Conservation (phyloP, 2,797 vertebrate genomes). For the Mus caroli region DNA sequence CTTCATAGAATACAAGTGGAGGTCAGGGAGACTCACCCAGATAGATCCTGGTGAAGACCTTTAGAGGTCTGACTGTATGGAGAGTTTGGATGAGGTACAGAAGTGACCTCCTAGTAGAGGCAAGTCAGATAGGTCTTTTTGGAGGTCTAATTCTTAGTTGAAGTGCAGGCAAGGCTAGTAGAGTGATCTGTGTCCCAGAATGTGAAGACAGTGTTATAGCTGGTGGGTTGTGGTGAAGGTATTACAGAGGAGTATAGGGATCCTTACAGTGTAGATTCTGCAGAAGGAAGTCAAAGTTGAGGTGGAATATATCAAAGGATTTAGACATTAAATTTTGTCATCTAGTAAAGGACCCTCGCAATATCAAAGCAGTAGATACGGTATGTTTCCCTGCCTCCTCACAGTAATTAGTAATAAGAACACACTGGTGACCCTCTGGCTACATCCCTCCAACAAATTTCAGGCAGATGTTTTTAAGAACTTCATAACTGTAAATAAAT, state of each 20-base stretch:
- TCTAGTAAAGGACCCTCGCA: background rate
- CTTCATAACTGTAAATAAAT: background rate
- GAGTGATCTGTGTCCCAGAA: background rate
- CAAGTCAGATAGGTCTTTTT: too few relatives aligned
- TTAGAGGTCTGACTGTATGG: too few relatives aligned
- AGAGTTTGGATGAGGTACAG: background rate
- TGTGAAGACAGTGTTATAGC: too few relatives aligned
- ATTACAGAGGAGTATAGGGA: background rate
- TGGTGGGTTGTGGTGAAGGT: background rate
- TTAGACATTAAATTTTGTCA: background rate
- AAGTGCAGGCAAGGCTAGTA: background rate
- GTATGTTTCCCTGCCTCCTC: background rate
- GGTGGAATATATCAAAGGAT: background rate
- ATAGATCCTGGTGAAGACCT: too few relatives aligned
- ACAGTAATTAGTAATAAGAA: background rate
- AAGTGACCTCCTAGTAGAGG: background rate
- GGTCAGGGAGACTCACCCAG: too few relatives aligned
- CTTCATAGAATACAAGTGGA: background rate
- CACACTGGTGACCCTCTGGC: accelerated
- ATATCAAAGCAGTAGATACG: background rate
- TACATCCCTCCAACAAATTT: accelerated
- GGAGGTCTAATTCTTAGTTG: background rate
- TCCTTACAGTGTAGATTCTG: background rate
- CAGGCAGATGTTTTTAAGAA: background rate
- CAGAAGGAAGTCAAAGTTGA: background rate